These are phyloP conservation scores for Ctenodactylus gundi DNA, from an alignment of 2,113 vertebrate species.

Conservation along the genomic window DNA sequence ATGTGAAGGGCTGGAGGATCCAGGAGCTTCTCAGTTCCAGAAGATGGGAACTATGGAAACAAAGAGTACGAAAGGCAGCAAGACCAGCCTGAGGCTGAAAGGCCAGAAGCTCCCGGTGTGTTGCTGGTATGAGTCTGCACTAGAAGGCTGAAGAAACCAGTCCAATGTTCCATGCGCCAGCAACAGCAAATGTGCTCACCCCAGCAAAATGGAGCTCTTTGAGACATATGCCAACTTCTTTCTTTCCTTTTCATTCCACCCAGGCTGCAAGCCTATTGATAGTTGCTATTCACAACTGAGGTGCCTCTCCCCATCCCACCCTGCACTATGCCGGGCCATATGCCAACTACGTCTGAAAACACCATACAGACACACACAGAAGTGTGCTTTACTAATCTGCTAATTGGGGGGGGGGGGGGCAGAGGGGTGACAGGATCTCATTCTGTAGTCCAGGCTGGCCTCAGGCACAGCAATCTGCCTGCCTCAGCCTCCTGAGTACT, in stretches of 20 bases:
- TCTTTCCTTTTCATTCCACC: background rate
- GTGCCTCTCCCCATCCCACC: background rate
- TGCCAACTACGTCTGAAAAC: background rate
- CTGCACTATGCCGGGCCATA: background rate
- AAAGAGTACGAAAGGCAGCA: background rate
- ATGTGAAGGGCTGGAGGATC: background rate
- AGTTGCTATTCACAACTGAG: background rate
- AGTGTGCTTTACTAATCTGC: background rate
- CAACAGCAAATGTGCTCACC: background rate
- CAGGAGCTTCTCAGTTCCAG: background rate
- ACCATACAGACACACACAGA: background rate
- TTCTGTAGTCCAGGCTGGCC: no score
- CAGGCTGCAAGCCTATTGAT: background rate
- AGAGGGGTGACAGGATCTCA: no score
- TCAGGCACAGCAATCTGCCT: no score
- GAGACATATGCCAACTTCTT: background rate
- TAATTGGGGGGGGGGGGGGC: no score
- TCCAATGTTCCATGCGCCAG: no score
- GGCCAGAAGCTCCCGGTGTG: background rate
- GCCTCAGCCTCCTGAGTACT: no score
- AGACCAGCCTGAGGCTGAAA: background rate
- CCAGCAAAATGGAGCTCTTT: background rate
- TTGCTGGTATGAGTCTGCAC: background rate
- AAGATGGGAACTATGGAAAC: background rate
- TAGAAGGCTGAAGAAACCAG: background rate